Evolutionary conservation across 2,888 invertebrate genomes (phyloP), one percentile per base, ranked within the genome.

Genomic region (Hypsopygia costalis): DNA sequence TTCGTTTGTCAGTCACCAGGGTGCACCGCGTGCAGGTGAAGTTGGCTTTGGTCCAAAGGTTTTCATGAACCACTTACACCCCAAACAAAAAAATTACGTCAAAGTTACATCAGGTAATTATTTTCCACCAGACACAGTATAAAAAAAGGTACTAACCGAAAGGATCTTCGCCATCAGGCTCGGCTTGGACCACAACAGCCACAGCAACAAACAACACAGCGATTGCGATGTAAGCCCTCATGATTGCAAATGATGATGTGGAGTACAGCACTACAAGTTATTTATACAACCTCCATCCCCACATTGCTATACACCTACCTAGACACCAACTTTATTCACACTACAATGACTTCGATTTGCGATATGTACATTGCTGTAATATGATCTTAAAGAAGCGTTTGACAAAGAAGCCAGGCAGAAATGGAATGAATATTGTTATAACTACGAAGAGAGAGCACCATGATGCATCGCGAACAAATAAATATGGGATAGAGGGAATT

Each of bases 401-500:
- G 10, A 22, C 3, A 11, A 9, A 10, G 3, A 10, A 7, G n/a
- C 1, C 9, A 33, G 11, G 22, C 10, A 28, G 39, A 10, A 39
- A 33, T 33, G 20, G 28, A 12, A 10, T 1, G 9, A 7, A 27
- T 33, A 27, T 33, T 16, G 10, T 11, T 16, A 10, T n/a, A 9
- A 12, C 12, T 27, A n/a, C 16, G 12, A 7, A 9, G 25, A 32
- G 5, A 4, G 9, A 12, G 39, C 33, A 27, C 9, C 3, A 27
- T 16, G 7, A 28, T 33, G 39, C n/a, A 31, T n/a, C 21, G 16
- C 7, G 22, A 10, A 5, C 22, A 22, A 37, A 30, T 36, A 36
- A 37, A 37, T 37, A 37, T 30, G 30, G 31, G 36, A 11, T 37
- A 33, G 11, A 39, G 28, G 39, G 39, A 39, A 33, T 39, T 33